Evolutionary conservation across 2,888 invertebrate genomes (phyloP).

Genomic region (Drosophila pegasa): DNA sequence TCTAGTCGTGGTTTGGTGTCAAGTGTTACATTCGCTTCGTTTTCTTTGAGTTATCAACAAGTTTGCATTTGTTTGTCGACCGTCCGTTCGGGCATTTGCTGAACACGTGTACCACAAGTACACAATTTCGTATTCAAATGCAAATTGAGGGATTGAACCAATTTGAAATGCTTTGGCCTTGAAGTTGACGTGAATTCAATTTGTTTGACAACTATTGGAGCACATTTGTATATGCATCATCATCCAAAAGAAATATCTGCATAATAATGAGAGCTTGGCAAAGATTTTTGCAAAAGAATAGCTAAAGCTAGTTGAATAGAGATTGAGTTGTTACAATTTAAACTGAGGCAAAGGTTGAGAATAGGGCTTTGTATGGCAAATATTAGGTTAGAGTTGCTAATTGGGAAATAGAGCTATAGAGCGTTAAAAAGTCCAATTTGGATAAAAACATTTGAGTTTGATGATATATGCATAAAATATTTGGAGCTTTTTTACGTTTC

Average conservation of each 20-base stretch:
- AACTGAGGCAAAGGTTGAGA: not conserved
- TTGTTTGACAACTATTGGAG: constrained; percentile 29
- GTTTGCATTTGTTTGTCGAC: constrained; percentile 25
- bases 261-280: constrained; percentile 31
- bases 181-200: constrained; percentile 54
- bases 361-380: not conserved
- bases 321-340: not conserved
- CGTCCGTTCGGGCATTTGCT: constrained; percentile 34
- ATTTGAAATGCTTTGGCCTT: constrained; percentile 75
- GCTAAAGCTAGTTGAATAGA: not conserved
- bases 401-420: not conserved
- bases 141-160: constrained; percentile 65
- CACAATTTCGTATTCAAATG: constrained; percentile 61
- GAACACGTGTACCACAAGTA: constrained; percentile 63
- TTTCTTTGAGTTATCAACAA: constrained; percentile 28
- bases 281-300: constrained; percentile 2
- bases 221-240: constrained; percentile 14
- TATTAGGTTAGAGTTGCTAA: not conserved
- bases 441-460: too few species aligned
- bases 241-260: constrained; percentile 38
- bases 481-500: too few species aligned
- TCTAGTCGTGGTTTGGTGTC: constrained; percentile 30
- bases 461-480: too few species aligned
- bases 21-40: constrained; percentile 37
- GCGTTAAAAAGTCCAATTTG: too few species aligned